Percentiles rank a stretch among this genome's conserved stretches.
Evolutionary conservation across 2,888 invertebrate genomes (phyloP).

Genomic region (Rapana venosa): DNA sequence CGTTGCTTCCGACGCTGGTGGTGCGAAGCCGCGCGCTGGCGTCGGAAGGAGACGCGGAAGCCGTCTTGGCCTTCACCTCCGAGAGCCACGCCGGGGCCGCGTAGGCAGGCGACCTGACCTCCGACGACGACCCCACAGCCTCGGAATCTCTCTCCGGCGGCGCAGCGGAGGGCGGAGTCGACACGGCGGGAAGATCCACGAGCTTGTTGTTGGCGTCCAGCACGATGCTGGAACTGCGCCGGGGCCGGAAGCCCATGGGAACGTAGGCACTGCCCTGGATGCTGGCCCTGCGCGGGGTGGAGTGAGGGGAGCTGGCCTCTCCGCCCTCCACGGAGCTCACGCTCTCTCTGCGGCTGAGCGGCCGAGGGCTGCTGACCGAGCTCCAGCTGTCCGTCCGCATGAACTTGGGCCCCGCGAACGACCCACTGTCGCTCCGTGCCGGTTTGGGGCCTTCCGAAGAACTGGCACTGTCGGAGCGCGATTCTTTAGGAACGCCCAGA

Average conservation of each 20-base stretch:
- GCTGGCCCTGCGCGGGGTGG: slow-evolving; percentile 43
- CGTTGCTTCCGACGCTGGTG: background rate
- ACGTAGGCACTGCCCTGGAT: slow-evolving; percentile 51
- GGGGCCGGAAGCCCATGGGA: slow-evolving; percentile 48
- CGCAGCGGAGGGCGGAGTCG: background rate
- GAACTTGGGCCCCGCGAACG: background rate
- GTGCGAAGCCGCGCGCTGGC: background rate
- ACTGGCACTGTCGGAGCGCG: background rate
- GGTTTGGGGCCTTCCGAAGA: background rate
- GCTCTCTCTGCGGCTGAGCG: slow-evolving; percentile 36
- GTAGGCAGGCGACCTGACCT: background rate
- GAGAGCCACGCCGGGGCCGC: slow-evolving; percentile 32
- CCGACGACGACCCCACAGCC: background rate
- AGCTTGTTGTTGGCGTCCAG: slow-evolving; percentile 35
- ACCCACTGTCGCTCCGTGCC: background rate
- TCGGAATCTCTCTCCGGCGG: background rate
- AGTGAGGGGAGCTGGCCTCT: background rate
- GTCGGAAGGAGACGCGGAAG: background rate
- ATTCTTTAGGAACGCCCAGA: background rate
- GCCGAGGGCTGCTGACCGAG: slow-evolving; percentile 18
- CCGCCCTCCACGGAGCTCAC: slow-evolving; percentile 34
- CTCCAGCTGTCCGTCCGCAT: slow-evolving; percentile 20
- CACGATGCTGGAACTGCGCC: slow-evolving; percentile 35
- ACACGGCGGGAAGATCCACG: background rate
- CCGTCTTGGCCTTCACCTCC: slow-evolving; percentile 34